Evolutionary conservation across 2,113 vertebrate genomes (phyloP), one percentile per base, ranked within the genome.

Genomic region (Myodes glareolus): DNA sequence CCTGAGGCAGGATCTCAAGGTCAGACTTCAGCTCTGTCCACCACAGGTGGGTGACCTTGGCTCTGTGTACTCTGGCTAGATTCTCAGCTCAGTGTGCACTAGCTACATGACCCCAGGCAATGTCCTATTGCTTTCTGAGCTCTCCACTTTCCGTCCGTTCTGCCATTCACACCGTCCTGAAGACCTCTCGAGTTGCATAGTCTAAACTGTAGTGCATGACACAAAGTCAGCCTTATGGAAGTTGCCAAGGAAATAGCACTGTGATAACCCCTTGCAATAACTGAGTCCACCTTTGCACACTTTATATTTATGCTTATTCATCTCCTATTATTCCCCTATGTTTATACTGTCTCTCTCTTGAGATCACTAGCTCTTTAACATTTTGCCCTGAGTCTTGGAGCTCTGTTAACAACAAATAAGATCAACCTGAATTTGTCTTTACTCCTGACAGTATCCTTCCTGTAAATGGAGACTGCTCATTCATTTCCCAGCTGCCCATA

Each of bases 341-440:
- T 89, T 78, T 70, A 17, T 61, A 47, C 55, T 72, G 3, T 42
- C 63, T 80, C 58, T 33, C 29, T 6, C 70, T 72, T 93, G 67
- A 33, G 36, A 77, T 72, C 12, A 50, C 36, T 23, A 65, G 42
- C 36, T 47, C 23, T 47, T 55, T 55, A 67, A n/a, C 17, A 80
- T 2, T 23, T 61, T n/a, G 21, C 29, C 77, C 58, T 27, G 19
- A 65, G 47, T 52, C 50, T 50, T 36, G 23, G 36, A 12, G 91
- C 87, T 45, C n/a, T 93, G 55, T 78, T 19, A 58, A 55, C n/a
- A 61, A n/a, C 86, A 72, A 90, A 91, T 36, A 73, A 86, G 92
- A 19, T 36, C 67, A 67, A 45, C 86, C 39, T 55, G 39, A 36
- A 55, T 19, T 84, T 68, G 13, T 2, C 3, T 90, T 42, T 70